Conservation (phyloP, 2,113 vertebrate genomes). For the Rhinolophus ferrumequinum region DNA sequence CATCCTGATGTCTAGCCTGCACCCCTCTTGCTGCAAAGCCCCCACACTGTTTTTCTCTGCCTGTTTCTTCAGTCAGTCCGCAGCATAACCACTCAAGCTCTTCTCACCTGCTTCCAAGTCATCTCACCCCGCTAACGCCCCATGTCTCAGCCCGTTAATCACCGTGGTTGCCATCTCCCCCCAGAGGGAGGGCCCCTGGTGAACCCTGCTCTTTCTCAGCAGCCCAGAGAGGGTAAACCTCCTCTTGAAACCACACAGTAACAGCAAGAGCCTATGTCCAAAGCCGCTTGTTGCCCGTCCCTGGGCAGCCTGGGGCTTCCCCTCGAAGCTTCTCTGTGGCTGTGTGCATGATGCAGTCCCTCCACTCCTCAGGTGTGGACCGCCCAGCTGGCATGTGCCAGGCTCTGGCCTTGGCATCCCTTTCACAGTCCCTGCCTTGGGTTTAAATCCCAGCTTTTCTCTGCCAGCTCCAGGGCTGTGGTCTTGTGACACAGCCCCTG, state of each 20-base stretch:
- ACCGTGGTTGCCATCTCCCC: background rate
- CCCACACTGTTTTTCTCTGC: background rate
- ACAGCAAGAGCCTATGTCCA: background rate
- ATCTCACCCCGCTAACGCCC: background rate
- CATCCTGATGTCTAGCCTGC: background rate
- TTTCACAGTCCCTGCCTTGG: background rate
- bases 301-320: rapidly evolving
- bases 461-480: background rate
- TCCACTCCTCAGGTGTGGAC: rapidly evolving
- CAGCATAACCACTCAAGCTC: background rate
- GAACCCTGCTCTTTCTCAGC: background rate
- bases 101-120: background rate
- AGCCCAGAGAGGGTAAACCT: background rate
- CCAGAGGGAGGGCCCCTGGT: background rate
- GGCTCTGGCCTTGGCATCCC: background rate
- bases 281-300: rapidly evolving
- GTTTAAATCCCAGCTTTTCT: background rate
- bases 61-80: background rate
- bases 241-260: background rate
- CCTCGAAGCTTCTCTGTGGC: background rate
- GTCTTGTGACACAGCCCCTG: rapidly evolving
- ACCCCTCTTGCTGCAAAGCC: background rate
- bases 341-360: rapidly evolving
- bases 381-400: too few relatives aligned
- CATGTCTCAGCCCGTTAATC: background rate